These are phyloP conservation scores for Lymantria monacha DNA, from an alignment of 2,888 invertebrate species.

Conservation along the genomic window DNA sequence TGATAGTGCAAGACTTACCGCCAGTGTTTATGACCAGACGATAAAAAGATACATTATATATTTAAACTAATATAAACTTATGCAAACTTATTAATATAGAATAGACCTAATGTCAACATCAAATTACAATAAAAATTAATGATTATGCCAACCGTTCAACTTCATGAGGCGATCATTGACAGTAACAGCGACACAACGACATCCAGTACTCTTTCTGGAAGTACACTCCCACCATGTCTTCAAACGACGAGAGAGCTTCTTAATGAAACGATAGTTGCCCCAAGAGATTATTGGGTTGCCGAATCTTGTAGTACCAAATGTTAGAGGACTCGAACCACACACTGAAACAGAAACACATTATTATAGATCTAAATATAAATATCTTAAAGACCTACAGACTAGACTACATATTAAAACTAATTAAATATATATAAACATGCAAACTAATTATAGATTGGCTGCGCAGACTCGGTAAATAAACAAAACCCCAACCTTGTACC, in stretches of 20 bases:
- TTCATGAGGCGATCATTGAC: constrained; percentile 59
- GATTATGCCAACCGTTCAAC: constrained; percentile 69
- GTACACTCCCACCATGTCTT: constrained; percentile 76
- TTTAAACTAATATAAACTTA: too few species aligned
- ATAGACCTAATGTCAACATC: not conserved
- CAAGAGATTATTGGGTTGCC: constrained; percentile 67
- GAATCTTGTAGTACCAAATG: constrained; percentile 58
- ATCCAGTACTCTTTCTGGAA: constrained; percentile 55
- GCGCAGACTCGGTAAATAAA: too few species aligned
- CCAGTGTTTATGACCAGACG: too few species aligned
- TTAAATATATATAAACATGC: too few species aligned
- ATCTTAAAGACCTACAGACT: too few species aligned
- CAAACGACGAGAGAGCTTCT: constrained; percentile 54
- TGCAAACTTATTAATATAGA: too few species aligned
- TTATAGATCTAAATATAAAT: too few species aligned
- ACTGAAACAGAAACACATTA: not conserved
- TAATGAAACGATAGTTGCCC: constrained; percentile 69
- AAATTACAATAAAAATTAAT: constrained; percentile 25
- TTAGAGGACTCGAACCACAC: constrained; percentile 32
- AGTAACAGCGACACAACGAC: constrained; percentile 63
- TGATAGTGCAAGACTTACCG: too few species aligned
- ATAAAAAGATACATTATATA: too few species aligned
- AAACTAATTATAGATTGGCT: too few species aligned
- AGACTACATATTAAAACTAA: too few species aligned
- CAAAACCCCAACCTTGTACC: too few species aligned